Base-by-base conservation (phyloP, 2,113 vertebrate genomes). In the Myotis lucifugus region DNA sequence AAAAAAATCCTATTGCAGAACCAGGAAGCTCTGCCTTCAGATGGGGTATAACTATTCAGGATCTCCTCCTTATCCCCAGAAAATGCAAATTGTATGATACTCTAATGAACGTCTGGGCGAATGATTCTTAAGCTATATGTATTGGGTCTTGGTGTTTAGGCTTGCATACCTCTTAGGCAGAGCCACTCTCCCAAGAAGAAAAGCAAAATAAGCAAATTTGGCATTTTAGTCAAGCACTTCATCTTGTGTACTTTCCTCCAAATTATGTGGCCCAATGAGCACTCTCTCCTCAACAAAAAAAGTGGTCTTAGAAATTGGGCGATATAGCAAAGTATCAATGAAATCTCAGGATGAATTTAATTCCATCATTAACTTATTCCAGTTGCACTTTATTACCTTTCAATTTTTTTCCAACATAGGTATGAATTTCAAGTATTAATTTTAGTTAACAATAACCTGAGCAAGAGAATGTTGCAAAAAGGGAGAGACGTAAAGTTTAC, bases 371-470 rank as follows among this genome's bases (percentile, higher is more conserved):
- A 96, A 78, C 29, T 82, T 92, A 15, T 84, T 84, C 46, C 19
- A 61, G 27, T 81, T 95, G 40, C 25, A 93, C 50, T 69, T 90
- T 67, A 87, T 70, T 48, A 85, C 29, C 27, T 73, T 92, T 91
- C 32, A 21, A 48, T 66, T 79, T 82, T 85, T 94, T 34, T 37
- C 32, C 7, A 87, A 21, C 18, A 78, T 8, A 83, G 37, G 15
- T 72, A 56, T 66, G 42, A 90, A 89, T 90, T 96, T 84, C 42
- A 90, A 78, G 46, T 64, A 89, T 56, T 88, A 46, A 52, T 21
- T 81, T 76, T 42, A 76, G 32, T 56, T 50, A 74, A 8, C 3
- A 74, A 25, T 66, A 78, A 50, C 12, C 1, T 83, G 4, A 93
- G 1, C 21, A 84, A 89, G 29, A 95, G 54, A 91, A 81, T 70